Base-by-base conservation (phyloP, 1,140 invertebrate species). In the Trachymyrmex septentrionalis region DNA sequence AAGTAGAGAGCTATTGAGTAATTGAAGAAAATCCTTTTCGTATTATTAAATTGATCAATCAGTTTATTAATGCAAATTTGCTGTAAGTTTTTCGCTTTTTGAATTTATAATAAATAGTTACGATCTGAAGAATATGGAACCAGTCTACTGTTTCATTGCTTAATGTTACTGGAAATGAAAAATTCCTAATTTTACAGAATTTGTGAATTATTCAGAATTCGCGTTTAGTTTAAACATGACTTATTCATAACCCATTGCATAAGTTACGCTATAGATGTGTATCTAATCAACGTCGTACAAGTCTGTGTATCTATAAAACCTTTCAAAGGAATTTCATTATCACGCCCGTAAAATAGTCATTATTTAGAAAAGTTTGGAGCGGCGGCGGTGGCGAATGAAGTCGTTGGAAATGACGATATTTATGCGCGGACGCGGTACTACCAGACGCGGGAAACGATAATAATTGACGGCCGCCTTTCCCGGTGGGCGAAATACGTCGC, bases 271-370 rank as follows among this genome's bases (percentile, higher is more conserved):
- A 67, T 81, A 87, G 86, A 66, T 48, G 14, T 81, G 87, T 77
- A 91, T n/a, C 93, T 85, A 93, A 94, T 94, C 92, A 92, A 93
- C 92, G 93, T 93, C 90, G 12, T 69, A 21, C 14, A 44, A 14
- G 63, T 10, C 30, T 21, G 34, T 38, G 34, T 38, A 66, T 44
- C 38, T 38, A 21, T 24, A 19, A 94, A 94, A 92, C 93, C 93
- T 92, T 78, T n/a, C n/a, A n/a, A n/a, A n/a, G 93, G 92, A 94
- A 94, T 94, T 94, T 94, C 93, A 94, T 94, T 94, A 94, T 94
- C 93, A 91, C 90, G 88, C 78, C 69, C 87, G 92, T 94, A 94
- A 94, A 94, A 92, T 92, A 81, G 88, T 86, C 86, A 92, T 94
- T 94, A 92, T 90, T 92, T 91, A 87, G 76, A 90, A 92, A 92